Percentiles rank a stretch among this genome's conserved stretches.
Conservation (phyloP, 2,888 invertebrate species). For the Neoscelio sp. region DNA sequence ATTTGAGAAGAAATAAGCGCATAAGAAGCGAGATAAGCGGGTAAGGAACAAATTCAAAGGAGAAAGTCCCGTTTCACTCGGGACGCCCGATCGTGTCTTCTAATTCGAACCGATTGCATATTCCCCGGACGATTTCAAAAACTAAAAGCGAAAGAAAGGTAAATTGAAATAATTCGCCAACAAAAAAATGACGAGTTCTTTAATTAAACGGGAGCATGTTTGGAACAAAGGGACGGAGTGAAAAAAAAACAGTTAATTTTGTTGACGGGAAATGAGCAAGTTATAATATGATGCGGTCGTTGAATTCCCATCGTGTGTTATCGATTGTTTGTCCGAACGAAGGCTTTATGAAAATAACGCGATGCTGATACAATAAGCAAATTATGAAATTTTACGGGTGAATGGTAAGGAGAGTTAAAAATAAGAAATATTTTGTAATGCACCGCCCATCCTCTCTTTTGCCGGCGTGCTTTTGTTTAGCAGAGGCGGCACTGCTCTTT, state of each 20-base stretch:
- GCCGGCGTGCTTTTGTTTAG: conserved; percentile 14
- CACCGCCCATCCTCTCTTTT: conserved; percentile 24
- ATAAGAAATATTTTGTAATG: conserved; percentile 64
- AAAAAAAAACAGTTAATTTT: conserved; percentile 40
- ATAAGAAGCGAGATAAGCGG: conserved; percentile 64
- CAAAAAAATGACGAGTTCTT: conserved; percentile 59
- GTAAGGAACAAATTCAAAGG: conserved; percentile 45
- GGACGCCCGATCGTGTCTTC: not conserved
- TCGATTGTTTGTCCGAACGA: conserved; percentile 8
- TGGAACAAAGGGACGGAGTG: conserved; percentile 44
- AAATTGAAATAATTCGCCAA: conserved; percentile 9
- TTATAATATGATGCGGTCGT: conserved; percentile 31
- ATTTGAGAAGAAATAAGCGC: conserved; percentile 62
- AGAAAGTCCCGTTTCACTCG: conserved; percentile 8
- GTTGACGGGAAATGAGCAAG: conserved; percentile 30
- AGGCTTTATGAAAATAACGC: not conserved
- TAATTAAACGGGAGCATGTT: conserved; percentile 49
- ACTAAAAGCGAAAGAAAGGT: too few species aligned
- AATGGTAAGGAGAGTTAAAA: conserved; percentile 52
- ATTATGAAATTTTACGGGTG: conserved; percentile 48
- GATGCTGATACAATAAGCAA: conserved; percentile 12
- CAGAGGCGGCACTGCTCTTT: conserved; percentile 13
- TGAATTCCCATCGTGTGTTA: not conserved
- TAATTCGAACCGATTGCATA: not conserved
- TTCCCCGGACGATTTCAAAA: not conserved